phyloP scores from a whole-genome alignment of 1,140 invertebrate species.

The Diorhabda carinulata region DNA sequence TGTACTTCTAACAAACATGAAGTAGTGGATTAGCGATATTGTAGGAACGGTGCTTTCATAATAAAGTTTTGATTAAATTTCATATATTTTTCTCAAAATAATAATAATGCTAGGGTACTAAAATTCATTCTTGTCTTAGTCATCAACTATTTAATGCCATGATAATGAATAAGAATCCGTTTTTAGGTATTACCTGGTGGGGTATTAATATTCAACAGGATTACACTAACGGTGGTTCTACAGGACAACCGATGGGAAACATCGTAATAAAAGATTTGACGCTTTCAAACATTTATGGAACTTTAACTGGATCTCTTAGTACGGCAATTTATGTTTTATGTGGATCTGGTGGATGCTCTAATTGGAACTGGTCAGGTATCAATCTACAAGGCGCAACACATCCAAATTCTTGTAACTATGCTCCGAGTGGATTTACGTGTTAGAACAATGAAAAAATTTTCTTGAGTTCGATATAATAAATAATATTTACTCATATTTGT shows the following conservation, averaged over 20 bases:
- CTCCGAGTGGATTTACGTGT: conserved; percentile 9
- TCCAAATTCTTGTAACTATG: conserved; percentile 5
- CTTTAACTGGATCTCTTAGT: neutral
- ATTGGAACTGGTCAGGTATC: conserved; percentile 8
- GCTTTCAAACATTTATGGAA: neutral
- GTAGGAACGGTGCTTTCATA: no score
- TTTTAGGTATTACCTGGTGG: neutral
- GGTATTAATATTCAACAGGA: neutral
- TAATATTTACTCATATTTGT: no score
- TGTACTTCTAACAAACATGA: no score
- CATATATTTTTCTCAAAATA: no score
- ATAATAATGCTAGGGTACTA: no score
- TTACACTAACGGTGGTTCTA: neutral
- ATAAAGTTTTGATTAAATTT: no score
- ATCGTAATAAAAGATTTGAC: neutral
- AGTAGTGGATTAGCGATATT: no score
- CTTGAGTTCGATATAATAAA: neutral
- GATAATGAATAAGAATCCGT: neutral
- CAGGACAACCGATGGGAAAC: neutral
- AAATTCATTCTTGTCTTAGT: no score
- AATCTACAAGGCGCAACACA: neutral
- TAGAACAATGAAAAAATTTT: neutral
- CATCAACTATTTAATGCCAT: no score
- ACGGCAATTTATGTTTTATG: conserved; percentile 5
- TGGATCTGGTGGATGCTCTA: neutral